Conservation (phyloP, 2,797 vertebrate species). For the Myiotriccus ornatus region DNA sequence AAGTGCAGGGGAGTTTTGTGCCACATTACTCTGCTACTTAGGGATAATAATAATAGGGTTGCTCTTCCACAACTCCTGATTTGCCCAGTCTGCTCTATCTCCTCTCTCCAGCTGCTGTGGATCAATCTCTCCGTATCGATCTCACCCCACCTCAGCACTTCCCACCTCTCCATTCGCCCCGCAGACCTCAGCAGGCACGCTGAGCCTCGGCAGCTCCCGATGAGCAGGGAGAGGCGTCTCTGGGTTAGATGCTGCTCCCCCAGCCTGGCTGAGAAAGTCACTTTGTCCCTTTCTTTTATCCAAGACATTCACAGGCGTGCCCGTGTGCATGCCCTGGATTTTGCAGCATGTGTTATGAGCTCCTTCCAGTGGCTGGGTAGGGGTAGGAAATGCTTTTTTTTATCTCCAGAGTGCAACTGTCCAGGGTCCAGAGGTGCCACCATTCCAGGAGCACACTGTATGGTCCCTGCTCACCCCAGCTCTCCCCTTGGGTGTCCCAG, state of each 20-base stretch:
- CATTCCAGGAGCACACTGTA: neutral
- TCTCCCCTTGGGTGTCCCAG: neutral
- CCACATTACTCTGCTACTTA: neutral
- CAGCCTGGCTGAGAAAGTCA: neutral
- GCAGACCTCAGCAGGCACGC: neutral
- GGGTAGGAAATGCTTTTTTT: neutral
- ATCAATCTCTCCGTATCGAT: neutral
- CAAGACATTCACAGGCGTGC: neutral
- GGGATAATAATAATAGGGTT: neutral
- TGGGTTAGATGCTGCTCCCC: neutral
- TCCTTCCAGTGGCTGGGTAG: neutral
- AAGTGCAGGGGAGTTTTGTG: neutral
- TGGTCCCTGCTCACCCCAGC: neutral
- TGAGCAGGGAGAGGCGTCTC: accelerated
- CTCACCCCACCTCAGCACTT: neutral
- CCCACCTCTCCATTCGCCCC: neutral
- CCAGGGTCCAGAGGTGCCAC: neutral
- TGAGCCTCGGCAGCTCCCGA: neutral
- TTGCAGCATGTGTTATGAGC: neutral
- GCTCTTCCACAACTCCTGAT: neutral
- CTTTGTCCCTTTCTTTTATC: neutral
- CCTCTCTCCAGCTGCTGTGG: constrained; percentile 14
- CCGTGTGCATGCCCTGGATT: neutral
- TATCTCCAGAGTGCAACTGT: neutral
- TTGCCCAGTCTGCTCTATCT: neutral